Conservation (phyloP, 2,797 vertebrate species). For the Miopithecus talapoin region DNA sequence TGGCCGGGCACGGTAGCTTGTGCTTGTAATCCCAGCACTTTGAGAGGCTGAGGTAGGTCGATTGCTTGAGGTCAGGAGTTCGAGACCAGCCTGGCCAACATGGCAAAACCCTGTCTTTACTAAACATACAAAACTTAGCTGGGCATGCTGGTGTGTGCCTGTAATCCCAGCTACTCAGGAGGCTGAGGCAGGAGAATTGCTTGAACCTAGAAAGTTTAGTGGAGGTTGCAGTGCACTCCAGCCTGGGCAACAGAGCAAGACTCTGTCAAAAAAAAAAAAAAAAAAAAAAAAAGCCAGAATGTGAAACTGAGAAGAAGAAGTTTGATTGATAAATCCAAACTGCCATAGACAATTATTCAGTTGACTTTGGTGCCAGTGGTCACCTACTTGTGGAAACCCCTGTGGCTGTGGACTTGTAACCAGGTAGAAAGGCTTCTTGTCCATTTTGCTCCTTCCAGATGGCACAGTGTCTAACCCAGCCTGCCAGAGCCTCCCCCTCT, state of each 20-base stretch:
- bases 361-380: neutral
- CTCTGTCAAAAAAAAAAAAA: neutral
- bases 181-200: neutral
- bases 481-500: neutral
- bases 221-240: neutral
- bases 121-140: neutral
- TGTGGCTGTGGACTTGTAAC: accelerated
- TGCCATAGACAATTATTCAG: neutral
- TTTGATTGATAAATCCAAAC: neutral
- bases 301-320: neutral
- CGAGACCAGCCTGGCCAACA: neutral
- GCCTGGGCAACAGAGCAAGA: neutral
- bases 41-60: too few species aligned
- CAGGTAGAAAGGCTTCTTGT: neutral
- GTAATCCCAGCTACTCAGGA: neutral
- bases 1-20: accelerated
- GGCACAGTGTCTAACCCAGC: accelerated
- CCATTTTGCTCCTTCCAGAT: accelerated
- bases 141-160: neutral
- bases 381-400: neutral
- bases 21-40: too few species aligned
- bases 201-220: neutral
- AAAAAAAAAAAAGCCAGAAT: neutral
- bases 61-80: neutral
- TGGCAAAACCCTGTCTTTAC: neutral